Evolutionary conservation across 2,797 vertebrate species (phyloP).

Genomic region (Geotrypetes seraphini): DNA sequence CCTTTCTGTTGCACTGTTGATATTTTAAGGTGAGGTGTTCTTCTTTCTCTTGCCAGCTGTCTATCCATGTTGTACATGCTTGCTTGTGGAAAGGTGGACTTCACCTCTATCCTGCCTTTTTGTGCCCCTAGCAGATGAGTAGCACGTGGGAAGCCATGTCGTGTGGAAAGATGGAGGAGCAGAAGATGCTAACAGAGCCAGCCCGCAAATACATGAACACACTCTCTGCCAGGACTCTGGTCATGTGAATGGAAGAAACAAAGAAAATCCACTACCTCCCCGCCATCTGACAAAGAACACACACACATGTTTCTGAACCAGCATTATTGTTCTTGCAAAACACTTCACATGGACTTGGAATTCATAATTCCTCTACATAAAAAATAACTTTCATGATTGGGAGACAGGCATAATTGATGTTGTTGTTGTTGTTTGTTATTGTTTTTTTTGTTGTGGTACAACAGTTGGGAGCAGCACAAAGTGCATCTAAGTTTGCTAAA

Average conservation of each 20-base stretch:
- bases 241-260: too few species aligned
- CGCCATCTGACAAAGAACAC: too few species aligned
- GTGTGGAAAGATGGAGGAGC: constrained; percentile 85
- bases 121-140: constrained; percentile 55
- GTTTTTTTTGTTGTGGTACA: constrained; percentile 92
- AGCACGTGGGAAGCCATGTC: constrained; percentile 78
- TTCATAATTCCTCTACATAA: constrained; percentile 56
- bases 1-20: too few species aligned
- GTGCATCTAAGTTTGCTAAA: constrained; percentile 66
- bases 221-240: constrained; percentile 83
- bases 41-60: too few species aligned
- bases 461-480: constrained; percentile 86
- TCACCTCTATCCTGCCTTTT: background rate
- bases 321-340: constrained; percentile 67
- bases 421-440: too few species aligned
- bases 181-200: constrained; percentile 67
- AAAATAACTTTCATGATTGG: constrained; percentile 44
- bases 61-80: too few species aligned
- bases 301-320: constrained; percentile 30
- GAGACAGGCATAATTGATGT: too few species aligned
- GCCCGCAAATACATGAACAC: constrained; percentile 81
- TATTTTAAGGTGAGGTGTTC: too few species aligned
- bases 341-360: constrained; percentile 56
- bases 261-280: too few species aligned
- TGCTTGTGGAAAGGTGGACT: too few species aligned